Percentiles rank a stretch among this genome's conserved stretches.
Conservation (phyloP, 1,140 invertebrate genomes). For the Ips typographus region DNA sequence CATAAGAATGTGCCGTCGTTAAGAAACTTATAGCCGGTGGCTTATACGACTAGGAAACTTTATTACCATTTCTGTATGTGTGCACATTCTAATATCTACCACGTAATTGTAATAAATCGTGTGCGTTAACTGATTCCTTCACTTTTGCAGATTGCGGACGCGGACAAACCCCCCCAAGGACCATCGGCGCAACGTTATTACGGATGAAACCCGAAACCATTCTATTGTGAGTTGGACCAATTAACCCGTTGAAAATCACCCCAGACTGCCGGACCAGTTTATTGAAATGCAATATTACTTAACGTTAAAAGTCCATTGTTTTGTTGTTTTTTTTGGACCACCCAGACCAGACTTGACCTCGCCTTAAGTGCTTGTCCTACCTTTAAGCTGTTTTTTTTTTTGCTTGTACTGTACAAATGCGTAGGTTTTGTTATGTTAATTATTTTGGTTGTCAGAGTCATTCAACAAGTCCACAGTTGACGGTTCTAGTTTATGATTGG, state of each 20-base stretch:
- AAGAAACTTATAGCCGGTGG: neutral
- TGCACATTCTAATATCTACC: no score
- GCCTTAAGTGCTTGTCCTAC: conserved; percentile 29
- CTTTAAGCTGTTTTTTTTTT: conserved; percentile 22
- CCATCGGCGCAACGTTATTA: conserved; percentile 16
- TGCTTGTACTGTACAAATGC: neutral
- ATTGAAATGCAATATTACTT: conserved; percentile 23
- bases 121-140: neutral
- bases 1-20: conserved; percentile 18
- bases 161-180: conserved; percentile 4
- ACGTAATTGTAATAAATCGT: no score
- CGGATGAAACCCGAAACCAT: conserved; percentile 32
- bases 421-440: conserved; percentile 21
- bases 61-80: no score
- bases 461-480: no score
- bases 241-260: neutral
- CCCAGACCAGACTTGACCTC: conserved; percentile 26
- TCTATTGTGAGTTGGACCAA: conserved; percentile 14
- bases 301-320: conserved; percentile 29
- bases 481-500: no score
- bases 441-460: neutral
- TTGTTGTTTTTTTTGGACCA: conserved; percentile 8
- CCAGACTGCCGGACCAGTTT: conserved; percentile 3
- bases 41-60: no score
- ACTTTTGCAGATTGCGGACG: neutral